Percentiles rank a stretch among this genome's conserved stretches.
These are phyloP conservation scores for Brachyhypopomus gauderio DNA, from an alignment of 2,113 vertebrate species.

Conservation along the genomic window DNA sequence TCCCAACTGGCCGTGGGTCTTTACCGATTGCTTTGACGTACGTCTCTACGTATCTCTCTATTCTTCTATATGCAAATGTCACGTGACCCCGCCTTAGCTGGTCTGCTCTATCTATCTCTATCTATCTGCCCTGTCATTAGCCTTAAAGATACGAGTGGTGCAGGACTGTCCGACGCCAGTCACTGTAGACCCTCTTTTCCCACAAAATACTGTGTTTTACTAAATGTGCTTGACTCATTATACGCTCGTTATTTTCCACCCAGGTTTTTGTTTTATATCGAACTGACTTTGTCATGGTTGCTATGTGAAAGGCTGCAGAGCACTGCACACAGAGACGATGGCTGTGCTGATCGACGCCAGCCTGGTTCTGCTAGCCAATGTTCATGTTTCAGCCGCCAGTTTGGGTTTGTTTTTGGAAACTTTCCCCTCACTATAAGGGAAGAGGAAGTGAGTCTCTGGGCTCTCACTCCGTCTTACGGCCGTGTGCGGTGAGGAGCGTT, in stretches of 20 bases:
- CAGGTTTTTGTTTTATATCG: conserved; percentile 46
- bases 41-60: conserved; percentile 37
- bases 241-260: conserved; percentile 48
- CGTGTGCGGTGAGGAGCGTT: neutral
- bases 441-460: neutral
- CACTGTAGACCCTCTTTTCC: conserved; percentile 41
- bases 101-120: conserved; percentile 46
- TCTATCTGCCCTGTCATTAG: conserved; percentile 46
- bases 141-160: conserved; percentile 52
- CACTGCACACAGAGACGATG: conserved; percentile 32
- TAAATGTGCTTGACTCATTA: conserved; percentile 43
- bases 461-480: conserved; percentile 31
- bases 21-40: conserved; percentile 10
- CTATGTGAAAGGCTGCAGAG: conserved; percentile 30
- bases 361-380: conserved; percentile 44
- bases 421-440: conserved; percentile 23
- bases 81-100: conserved; percentile 57
- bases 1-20: neutral
- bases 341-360: conserved; percentile 40
- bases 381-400: conserved; percentile 17
- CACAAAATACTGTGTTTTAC: conserved; percentile 32
- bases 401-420: conserved; percentile 22
- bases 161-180: conserved; percentile 43
- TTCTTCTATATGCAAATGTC: conserved; percentile 57
- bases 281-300: conserved; percentile 33